Evolutionary conservation across 2,113 vertebrate genomes (phyloP), one percentile per base, ranked within the genome.

Genomic region (Amblyornis subalaris): DNA sequence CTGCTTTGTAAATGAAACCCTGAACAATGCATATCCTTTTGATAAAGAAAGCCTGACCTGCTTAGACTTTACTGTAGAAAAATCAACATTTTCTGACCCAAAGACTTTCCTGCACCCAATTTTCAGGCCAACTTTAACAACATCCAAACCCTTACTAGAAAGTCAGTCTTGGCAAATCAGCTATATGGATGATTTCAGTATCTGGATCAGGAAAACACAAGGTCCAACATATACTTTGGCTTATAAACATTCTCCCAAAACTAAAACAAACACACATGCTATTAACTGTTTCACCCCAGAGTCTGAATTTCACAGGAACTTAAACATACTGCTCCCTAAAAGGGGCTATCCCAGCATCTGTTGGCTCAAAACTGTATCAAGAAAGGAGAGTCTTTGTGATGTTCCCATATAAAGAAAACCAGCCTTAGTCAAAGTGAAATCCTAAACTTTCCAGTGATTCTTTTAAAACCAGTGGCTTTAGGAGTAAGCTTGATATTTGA

Each of bases 361-460:
- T n/a, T 86, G 23, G 47, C 86, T 93, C 92, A 95, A 60, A 96
- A 90, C 79, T 14, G 20, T 77, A 93, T 36, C 51, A 86, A 86
- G 89, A 91, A 90, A 91, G 33, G 47, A 81, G 48, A 86, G n/a
- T 62, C 35, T 76, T 88, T 2, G 5, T 57, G 44, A 74, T 51
- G 60, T 60, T 93, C 80, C 86, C 86, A 94, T 75, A 71, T 65
- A 90, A 93, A 90, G 65, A 89, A 92, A 87, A 85, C n/a, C 31
- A 66, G 64, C 2, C 6, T 71, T 44, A 94, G 86, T 96, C 96
- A 96, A 92, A 96, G 51, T 51, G 90, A 95, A 93, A 96, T 86
- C 69, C 88, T 88, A 55, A 89, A 92, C 88, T 90, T 79, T 92
- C 69, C 83, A 93, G 83, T 55, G 57, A 31, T 95, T 93, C 90